These are phyloP conservation scores for Pristiophorus japonicus DNA, from an alignment of 2,113 vertebrate species.

Conservation along the genomic window DNA sequence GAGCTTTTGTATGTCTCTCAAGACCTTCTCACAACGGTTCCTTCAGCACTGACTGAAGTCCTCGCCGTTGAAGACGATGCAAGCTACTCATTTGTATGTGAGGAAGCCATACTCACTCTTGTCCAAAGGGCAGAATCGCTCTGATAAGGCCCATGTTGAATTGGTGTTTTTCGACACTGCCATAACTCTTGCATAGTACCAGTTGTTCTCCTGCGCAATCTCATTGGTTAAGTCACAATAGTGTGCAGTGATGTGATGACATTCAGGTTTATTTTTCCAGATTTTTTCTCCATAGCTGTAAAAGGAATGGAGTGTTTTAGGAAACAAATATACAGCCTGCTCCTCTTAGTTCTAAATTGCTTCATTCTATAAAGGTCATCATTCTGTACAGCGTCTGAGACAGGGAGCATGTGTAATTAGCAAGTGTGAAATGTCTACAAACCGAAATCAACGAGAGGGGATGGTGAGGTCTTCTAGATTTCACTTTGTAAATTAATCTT, in stretches of 20 bases:
- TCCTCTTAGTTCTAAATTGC: not conserved
- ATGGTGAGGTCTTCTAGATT: not conserved
- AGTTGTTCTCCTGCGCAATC: not conserved
- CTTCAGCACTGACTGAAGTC: not conserved
- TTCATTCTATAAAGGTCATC: not conserved
- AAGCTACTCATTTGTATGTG: not conserved
- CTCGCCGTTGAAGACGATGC: not conserved
- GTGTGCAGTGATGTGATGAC: not conserved
- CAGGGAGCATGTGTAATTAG: not conserved
- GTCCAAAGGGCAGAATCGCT: not conserved
- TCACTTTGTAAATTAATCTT: not conserved
- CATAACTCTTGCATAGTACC: slow-evolving; percentile 29
- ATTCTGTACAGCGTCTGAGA: not conserved
- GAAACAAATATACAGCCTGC: not conserved
- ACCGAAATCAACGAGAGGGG: not conserved
- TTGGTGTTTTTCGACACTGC: not conserved
- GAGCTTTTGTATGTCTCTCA: not conserved
- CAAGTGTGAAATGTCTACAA: not conserved
- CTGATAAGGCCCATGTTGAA: not conserved
- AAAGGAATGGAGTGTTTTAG: not conserved
- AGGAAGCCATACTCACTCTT: not conserved
- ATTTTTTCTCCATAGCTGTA: not conserved
- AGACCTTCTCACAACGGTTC: not conserved
- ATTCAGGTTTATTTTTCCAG: not conserved
- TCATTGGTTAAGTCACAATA: slow-evolving; percentile 18